Base-by-base conservation (phyloP, 2,888 invertebrate genomes). In the Carabus problematicus region DNA sequence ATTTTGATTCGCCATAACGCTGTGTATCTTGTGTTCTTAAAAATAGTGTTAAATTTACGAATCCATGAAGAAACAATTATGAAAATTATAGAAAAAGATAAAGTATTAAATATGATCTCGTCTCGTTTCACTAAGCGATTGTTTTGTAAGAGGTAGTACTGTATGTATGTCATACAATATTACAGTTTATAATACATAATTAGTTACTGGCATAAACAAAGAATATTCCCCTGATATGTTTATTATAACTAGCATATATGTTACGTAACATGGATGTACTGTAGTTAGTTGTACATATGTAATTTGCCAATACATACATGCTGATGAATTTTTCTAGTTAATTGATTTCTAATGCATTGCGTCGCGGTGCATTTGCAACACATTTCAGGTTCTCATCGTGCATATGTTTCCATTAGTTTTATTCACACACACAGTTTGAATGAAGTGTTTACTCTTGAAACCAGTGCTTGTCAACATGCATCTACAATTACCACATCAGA, bases 391-490 rank as follows among this genome's bases (percentile, higher is more conserved):
- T 66, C 66, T 41, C 66, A 66, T 56, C 47, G 58, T 66, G 58
- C 66, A 66, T 66, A 66, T 66, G 66, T 66, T 66, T 66, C 66
- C 66, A 66, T 66, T 66, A 66, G 66, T 66, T 59, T 47, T 40
- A 58, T 66, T 66, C 66, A 58, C 66, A 66, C 64, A 58, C 64
- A 43, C 45, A 29, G 29, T 12, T 8, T 56, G 40, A 39, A 12
- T 45, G 45, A 45, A 12, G 45, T 45, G 45, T 14, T 12, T 45
- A n/a, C 14, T 6, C 14, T 45, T 45, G 2, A 6, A 9, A 45
- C 45, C 45, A 45, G n/a, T 45, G 45, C 45, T 45, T 45, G 45
- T 8, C 12, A 9, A 39, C 40, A 52, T 39, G 29, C 6, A 29
- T 29, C 6, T 29, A 29, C 29, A 3, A 29, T 29, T 29, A 29